Evolutionary conservation across 2,888 invertebrate genomes (phyloP), one percentile per base, ranked within the genome.

Genomic region (Matsumyia berberina): DNA sequence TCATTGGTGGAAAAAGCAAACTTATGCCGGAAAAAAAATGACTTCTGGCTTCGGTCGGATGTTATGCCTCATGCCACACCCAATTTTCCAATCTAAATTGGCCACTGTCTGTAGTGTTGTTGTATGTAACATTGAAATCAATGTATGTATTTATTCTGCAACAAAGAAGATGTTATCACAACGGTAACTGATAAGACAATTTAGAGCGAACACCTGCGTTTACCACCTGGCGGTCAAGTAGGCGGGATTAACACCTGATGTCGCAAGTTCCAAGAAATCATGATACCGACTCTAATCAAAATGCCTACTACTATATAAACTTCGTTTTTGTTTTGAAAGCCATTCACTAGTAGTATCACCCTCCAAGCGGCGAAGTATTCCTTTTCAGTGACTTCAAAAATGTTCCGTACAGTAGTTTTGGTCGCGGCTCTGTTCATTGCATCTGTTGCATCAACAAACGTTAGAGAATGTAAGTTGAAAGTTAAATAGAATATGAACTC

Each of bases 401-500:
- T 85, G 85, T 49, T 55, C 0, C 85, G 85, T 15, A 15, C 53
- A 3, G 9, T 70, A 19, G 44, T 70, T 53, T 79, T 76, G 7
- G 11, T 64, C 5, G 53, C 37, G 5, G 37, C 17, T 58, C 0
- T 76, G n/a, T 53, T 51, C 4, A 33, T 55, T 66, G 64, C 55
- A 9, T 53, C 58, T 0, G 58, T 39, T 64, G 57, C 74, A 17
- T 39, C 74, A 53, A 85, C 85, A 4, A 74, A 74, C 42, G 85
- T 85, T 5, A 69, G 39, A 39, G 12, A 76, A 60, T 85, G 85
- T 85, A 80, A 80, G 80, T 66, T 12, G 9, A 15, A 4, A 57
- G n/a, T n/a, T n/a, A n/a, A n/a, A n/a, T n/a, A n/a, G n/a, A 57
- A 37, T 53, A 7, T 4, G 5, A n/a, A 35, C 5, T 57, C 24